Evolutionary conservation across 2,113 vertebrate species (phyloP), one percentile per base, ranked within the genome.

Genomic region (Tupaia chinensis): DNA sequence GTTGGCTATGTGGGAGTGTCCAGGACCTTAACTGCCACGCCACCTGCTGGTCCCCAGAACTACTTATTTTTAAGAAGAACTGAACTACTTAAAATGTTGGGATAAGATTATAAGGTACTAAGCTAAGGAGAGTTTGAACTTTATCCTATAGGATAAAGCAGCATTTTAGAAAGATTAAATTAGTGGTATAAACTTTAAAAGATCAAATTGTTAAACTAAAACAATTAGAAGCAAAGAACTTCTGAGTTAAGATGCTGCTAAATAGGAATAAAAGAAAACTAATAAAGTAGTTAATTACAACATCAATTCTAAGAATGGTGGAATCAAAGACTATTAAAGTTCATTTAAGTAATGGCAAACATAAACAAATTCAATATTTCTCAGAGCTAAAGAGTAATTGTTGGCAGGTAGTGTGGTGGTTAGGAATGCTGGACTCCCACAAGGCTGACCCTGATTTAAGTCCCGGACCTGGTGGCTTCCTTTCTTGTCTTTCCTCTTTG

Each of bases 361-460:
- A 85, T 20, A 63, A 95, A 81, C 32, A 97, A 97, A 73, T 90
- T 96, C 22, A 81, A 6, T 88, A 34, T 87, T 44, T 89, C 58
- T 78, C 88, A 69, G 25, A 95, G 54, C 10, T 20, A 72, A 44
- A 44, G 44, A 44, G 44, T 44, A 44, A 44, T 44, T 44, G 44
- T 44, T 44, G 44, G 44, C 44, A 44, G 44, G 44, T 44, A 44
- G 44, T 44, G 44, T 44, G 44, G 44, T 44, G 44, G 44, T 44
- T 44, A 44, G 44, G 44, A 44, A 44, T 44, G 44, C 44, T 44
- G 44, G 44, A 44, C 44, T 44, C 44, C 44, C 44, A 44, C 44
- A 44, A 44, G 44, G 44, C 44, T 5, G 44, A 44, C 44, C 44
- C 44, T 44, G 44, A 44, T 44, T 44, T 44, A 44, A 44, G 44